Conservation (phyloP, 2,113 vertebrate species). For the Rhipidura dahli region DNA sequence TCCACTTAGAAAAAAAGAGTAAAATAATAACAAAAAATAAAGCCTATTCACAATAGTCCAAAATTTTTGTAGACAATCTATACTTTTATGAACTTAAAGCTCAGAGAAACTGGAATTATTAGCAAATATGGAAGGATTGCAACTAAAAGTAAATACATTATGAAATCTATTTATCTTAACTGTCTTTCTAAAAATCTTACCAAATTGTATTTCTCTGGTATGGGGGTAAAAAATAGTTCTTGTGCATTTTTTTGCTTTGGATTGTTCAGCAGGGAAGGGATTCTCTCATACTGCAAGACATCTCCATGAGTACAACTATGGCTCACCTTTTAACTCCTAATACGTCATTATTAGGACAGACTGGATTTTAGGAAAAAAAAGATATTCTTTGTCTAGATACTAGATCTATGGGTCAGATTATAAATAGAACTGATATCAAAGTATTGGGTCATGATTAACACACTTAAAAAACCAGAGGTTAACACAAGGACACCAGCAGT, state of each 20-base stretch:
- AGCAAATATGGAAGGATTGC: neutral
- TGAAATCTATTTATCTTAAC: slow-evolving; percentile 34
- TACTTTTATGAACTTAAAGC: neutral
- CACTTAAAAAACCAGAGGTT: neutral
- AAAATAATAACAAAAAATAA: neutral
- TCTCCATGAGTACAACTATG: neutral
- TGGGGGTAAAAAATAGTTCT: neutral
- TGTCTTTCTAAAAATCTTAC: slow-evolving; percentile 48
- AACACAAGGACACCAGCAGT: neutral
- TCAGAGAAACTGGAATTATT: neutral
- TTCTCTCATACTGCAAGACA: neutral
- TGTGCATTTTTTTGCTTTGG: neutral
- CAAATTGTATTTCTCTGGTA: slow-evolving; percentile 50
- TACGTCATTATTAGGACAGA: neutral
- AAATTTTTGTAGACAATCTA: neutral
- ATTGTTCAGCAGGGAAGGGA: neutral
- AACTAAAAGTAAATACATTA: neutral
- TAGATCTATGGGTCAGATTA: neutral
- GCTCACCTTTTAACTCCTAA: neutral
- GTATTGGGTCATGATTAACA: neutral
- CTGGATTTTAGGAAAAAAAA: neutral
- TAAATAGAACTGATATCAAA: neutral
- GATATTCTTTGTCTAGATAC: neutral
- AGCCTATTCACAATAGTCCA: neutral
- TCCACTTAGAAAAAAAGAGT: neutral